These are phyloP conservation scores for Tricholaema leucomelas DNA, from an alignment of 2,113 vertebrate genomes.

Conservation along the genomic window DNA sequence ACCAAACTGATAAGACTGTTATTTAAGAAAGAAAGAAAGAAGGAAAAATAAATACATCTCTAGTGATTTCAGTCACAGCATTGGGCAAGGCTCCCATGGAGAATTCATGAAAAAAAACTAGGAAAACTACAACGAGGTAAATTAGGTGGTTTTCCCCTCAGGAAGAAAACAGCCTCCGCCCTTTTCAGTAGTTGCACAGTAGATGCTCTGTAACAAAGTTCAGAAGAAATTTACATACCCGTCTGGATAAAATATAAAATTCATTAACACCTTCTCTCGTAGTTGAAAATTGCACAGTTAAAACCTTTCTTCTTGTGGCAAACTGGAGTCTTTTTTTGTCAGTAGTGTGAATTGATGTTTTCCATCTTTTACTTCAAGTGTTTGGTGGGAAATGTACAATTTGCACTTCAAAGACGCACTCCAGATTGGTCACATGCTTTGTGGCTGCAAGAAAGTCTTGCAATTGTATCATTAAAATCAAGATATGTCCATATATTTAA, in stretches of 20 bases:
- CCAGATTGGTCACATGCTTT: conserved; percentile 34
- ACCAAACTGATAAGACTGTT: not conserved
- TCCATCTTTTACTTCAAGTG: conserved; percentile 50
- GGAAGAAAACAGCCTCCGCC: not conserved
- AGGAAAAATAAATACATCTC: not conserved
- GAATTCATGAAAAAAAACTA: not conserved
- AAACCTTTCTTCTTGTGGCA: conserved; percentile 60
- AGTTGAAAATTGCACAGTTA: conserved; percentile 62
- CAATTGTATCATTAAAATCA: conserved; percentile 45
- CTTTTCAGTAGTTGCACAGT: conserved; percentile 10
- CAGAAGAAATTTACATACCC: conserved; percentile 55
- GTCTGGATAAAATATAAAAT: conserved; percentile 67
- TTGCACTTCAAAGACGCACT: conserved; percentile 67
- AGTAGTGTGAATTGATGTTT: conserved; percentile 69
- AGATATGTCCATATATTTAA: conserved; percentile 22
- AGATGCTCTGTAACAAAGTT: conserved; percentile 41
- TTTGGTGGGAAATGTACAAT: conserved; percentile 66
- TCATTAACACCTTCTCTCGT: conserved; percentile 68
- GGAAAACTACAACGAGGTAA: not conserved
- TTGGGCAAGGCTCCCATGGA: not conserved
- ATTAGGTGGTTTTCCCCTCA: not conserved
- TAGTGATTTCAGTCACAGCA: not conserved
- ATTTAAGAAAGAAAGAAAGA: not conserved
- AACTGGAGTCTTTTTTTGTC: conserved; percentile 22
- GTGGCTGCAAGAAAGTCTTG: conserved; percentile 16